Percentiles rank a stretch among this genome's conserved stretches.
Conservation (phyloP, 2,113 vertebrate genomes). For the Thunnus thynnus region DNA sequence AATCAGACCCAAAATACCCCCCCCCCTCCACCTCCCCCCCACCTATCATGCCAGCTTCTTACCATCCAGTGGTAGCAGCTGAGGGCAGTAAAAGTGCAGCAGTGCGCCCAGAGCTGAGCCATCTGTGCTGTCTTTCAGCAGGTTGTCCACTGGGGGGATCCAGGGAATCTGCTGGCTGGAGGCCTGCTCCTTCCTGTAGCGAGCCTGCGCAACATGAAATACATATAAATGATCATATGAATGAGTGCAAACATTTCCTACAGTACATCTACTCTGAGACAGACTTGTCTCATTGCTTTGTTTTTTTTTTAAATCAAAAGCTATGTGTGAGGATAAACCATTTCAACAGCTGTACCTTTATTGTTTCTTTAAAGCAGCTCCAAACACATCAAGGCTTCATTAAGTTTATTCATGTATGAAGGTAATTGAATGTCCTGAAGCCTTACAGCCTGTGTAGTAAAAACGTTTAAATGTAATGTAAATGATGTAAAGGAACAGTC, state of each 20-base stretch:
- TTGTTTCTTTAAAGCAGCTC: conserved; percentile 12
- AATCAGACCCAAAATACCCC: no score
- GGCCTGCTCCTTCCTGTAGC: conserved; percentile 95
- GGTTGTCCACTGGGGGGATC: conserved; percentile 94
- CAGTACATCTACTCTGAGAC: background rate
- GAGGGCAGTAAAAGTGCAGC: conserved; percentile 97
- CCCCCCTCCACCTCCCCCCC: background rate
- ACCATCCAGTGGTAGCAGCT: conserved; percentile 91
- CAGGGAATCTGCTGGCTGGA: conserved; percentile 90
- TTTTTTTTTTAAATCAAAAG: background rate
- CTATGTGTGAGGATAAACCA: background rate
- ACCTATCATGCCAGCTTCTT: background rate
- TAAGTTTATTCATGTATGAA: conserved; percentile 34
- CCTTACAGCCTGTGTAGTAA: background rate
- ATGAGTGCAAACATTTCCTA: background rate
- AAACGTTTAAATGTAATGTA: background rate
- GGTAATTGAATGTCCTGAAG: conserved; percentile 13
- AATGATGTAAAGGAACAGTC: background rate
- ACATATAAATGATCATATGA: background rate
- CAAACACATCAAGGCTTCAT: background rate
- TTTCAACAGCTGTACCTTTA: background rate
- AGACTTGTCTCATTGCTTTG: background rate
- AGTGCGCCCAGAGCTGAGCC: conserved; percentile 93
- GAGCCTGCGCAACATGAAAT: conserved; percentile 83
- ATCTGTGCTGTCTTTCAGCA: conserved; percentile 94